phyloP scores from a whole-genome alignment of 2,888 invertebrate species.

The Drosophila koepferae region DNA sequence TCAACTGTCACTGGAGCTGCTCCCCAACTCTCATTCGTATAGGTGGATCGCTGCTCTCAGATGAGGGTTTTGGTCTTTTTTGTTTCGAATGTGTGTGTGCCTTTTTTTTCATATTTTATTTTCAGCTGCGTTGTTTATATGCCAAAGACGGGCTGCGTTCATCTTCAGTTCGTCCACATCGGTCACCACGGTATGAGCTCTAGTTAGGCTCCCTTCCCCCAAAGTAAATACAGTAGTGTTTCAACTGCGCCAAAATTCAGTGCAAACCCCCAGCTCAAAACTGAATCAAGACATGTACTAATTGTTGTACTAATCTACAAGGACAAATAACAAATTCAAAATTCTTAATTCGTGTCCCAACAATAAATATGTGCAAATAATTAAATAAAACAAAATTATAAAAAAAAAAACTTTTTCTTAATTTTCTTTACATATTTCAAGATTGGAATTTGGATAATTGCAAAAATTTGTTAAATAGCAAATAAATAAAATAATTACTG shows the following conservation, averaged over 20 bases:
- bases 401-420: constrained; percentile 34
- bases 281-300: constrained; percentile 13
- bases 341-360: constrained; percentile 24
- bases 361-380: constrained; percentile 32
- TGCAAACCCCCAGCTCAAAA: constrained; percentile 15
- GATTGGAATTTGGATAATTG: constrained; percentile 74
- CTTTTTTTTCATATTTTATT: constrained; percentile 29
- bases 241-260: constrained; percentile 35
- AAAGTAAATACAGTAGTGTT: constrained; percentile 55
- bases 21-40: constrained; percentile 52
- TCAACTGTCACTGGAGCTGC: constrained; percentile 61
- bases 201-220: constrained; percentile 69
- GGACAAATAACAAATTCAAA: constrained; percentile 45
- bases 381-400: neutral
- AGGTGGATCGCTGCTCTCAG: constrained; percentile 60
- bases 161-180: constrained; percentile 85
- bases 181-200: constrained; percentile 85
- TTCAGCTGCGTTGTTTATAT: constrained; percentile 83
- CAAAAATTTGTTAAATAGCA: constrained; percentile 50
- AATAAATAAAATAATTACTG: constrained; percentile 64
- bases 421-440: constrained; percentile 67
- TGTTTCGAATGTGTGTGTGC: constrained; percentile 27
- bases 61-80: constrained; percentile 43
- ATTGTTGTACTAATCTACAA: constrained; percentile 38
- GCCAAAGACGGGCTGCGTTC: constrained; percentile 84